Evolutionary conservation across 2,797 vertebrate genomes (phyloP).

Genomic region (Pipistrellus pygmaeus): DNA sequence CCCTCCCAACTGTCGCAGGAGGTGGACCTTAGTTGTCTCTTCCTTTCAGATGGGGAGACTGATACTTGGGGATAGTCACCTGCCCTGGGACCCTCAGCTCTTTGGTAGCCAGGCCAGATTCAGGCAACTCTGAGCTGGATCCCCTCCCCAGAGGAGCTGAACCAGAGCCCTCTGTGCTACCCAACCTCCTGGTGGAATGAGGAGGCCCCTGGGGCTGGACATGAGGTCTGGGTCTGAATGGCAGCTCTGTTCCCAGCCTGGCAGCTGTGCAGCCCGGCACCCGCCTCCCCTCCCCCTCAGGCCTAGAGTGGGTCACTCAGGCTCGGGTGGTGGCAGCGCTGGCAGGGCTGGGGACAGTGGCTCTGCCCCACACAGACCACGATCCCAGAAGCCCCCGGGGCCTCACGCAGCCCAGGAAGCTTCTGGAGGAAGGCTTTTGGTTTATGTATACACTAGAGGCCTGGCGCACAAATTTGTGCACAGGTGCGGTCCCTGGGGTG

Average conservation of each 20-base stretch:
- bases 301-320: not conserved
- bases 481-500: no score
- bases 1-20: fast-evolving
- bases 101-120: not conserved
- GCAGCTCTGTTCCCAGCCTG: constrained; percentile 55
- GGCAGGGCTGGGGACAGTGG: not conserved
- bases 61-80: no score
- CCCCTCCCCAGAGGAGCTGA: not conserved
- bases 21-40: not conserved
- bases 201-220: constrained; percentile 7
- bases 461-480: no score
- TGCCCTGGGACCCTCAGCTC: fast-evolving
- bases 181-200: not conserved
- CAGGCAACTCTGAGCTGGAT: not conserved
- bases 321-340: not conserved
- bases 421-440: not conserved
- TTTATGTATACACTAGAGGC: not conserved
- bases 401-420: not conserved
- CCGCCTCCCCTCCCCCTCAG: not conserved
- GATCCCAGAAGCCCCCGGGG: not conserved
- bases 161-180: not conserved
- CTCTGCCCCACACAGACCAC: no score
- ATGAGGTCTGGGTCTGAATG: constrained; percentile 52
- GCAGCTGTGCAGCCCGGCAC: constrained; percentile 1
- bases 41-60: not conserved